Base-by-base conservation (phyloP, 2,797 vertebrate species). In the Discoglossus pictus region DNA sequence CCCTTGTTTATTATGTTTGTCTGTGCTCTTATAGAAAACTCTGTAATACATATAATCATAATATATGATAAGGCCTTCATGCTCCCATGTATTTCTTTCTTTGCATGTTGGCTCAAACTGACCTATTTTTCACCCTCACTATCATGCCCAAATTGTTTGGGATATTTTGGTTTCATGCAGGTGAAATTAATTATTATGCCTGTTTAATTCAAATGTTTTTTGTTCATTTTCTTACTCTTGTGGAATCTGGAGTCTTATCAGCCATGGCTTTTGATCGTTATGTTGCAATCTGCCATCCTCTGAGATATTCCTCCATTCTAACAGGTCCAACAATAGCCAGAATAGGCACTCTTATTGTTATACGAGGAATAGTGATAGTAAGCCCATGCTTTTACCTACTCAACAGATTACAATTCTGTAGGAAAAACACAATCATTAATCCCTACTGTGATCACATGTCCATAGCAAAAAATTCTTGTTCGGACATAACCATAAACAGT, bases 391-490 rank as follows among this genome's bases (percentile, higher is more conserved):
- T 62, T 51, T 66, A 56, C 9, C 60, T 77, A 61, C 74, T 65
- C 3, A 15, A 1, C 25, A 2, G 6, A 27, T 77, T 91, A 25
- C 25, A 42, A 8, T 93, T 88, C 72, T 92, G 90, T 38, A 88
- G 88, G 21, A n/a, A n/a, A n/a, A 83, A 87, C 47, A 35, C 56
- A 0, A 90, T 93, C 61, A 46, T 61, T 18, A 89, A 92, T 58
- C 87, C 83, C 43, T 93, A 92, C 80, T 91, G 90, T n/a, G 91
- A 93, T 60, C 90, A 93, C 76, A 93, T 92, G 91, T 87, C 90
- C 2, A 78, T 92, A 58, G 90, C 91, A n/a, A 87, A 86, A 63
- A 71, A 92, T 65, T 88, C 88, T 0, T 93, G 91, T 17, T 80
- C 52, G 24, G 73, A 62, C 52, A 89, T 78, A 0, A 59, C 17